Evolutionary conservation across 1,140 invertebrate species (phyloP), one percentile per base, ranked within the genome.

Genomic region (Homarus americanus): DNA sequence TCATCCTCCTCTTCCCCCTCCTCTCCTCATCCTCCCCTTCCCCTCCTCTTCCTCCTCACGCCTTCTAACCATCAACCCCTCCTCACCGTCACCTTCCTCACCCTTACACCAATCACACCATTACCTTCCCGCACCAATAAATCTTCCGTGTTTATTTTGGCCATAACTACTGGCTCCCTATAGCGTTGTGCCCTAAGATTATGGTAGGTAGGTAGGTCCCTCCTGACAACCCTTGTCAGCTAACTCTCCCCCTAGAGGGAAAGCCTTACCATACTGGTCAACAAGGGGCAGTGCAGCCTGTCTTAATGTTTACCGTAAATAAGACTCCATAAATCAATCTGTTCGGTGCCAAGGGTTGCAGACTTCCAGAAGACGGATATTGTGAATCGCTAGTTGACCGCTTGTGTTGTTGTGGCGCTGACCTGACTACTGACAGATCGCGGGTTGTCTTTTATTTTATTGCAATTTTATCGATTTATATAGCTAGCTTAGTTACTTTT

Each of bases 71-170:
- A 17, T 17, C 41, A 44, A 12, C 9, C 41, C 20, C 28, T 41
- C 12, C 41, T 32, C 44, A 17, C 36, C 32, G 12, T 76, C 44
- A 69, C 58, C 69, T 24, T 41, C 12, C 41, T 32, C 44, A 17
- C 36, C 32, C 5, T 76, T 32, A 69, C 58, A n/a, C 32, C 63
- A 32, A 36, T 41, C 49, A 36, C 41, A n/a, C 83, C 63, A 44
- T 66, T 41, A 40, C 82, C 84, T 38, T 17, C 73, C 73, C 41
- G 69, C 69, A 17, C 69, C 58, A 78, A 87, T 87, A 87, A 87
- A 87, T 87, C 75, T 87, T 24, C 49, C 38, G 53, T 87, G 85
- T 87, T 87, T 87, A 87, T 87, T 78, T 79, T 78, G 75, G 24
- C 76, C 75, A 63, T 53, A 87, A 66, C 75, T 40, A 32, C 28